These are phyloP conservation scores for Corvus hawaiiensis DNA, from an alignment of 2,113 vertebrate species.

Conservation along the genomic window DNA sequence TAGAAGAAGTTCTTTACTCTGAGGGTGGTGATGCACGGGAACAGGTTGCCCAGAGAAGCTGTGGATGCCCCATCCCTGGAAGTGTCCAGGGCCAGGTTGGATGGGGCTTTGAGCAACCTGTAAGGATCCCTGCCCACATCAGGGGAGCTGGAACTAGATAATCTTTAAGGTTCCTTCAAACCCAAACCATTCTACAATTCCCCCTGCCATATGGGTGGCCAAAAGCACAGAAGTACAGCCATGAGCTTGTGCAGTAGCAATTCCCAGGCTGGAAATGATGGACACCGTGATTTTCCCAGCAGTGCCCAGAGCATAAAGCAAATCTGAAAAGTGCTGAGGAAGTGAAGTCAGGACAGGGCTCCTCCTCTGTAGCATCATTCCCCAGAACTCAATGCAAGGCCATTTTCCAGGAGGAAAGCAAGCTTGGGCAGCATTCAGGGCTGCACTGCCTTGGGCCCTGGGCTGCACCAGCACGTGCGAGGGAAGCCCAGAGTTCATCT, in stretches of 20 bases:
- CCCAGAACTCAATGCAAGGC: not conserved
- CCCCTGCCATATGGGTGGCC: not conserved
- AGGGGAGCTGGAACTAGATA: not conserved
- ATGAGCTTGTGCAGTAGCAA: rapidly evolving
- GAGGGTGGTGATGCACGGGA: not conserved
- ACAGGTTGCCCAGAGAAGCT: not conserved
- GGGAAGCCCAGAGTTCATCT: not conserved
- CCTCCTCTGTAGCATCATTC: not conserved
- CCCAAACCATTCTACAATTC: not conserved
- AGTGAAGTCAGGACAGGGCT: not conserved
- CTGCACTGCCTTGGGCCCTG: rapidly evolving
- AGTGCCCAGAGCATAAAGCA: not conserved
- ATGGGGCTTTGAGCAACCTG: not conserved
- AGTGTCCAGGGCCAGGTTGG: not conserved
- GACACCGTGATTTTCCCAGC: not conserved
- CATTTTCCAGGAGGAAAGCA: not conserved
- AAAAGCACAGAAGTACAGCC: not conserved
- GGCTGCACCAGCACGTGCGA: rapidly evolving
- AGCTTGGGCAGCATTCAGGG: not conserved
- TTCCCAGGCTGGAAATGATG: not conserved
- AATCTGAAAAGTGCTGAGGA: not conserved
- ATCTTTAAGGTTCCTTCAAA: not conserved
- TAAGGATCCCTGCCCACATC: not conserved
- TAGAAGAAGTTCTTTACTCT: not conserved
- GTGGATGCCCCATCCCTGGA: not conserved